A percentile compares a stretch with the other conserved stretches of the same genome.
Evolutionary conservation across 2,888 invertebrate genomes (phyloP).

Genomic region (Trissoscelio sp.): DNA sequence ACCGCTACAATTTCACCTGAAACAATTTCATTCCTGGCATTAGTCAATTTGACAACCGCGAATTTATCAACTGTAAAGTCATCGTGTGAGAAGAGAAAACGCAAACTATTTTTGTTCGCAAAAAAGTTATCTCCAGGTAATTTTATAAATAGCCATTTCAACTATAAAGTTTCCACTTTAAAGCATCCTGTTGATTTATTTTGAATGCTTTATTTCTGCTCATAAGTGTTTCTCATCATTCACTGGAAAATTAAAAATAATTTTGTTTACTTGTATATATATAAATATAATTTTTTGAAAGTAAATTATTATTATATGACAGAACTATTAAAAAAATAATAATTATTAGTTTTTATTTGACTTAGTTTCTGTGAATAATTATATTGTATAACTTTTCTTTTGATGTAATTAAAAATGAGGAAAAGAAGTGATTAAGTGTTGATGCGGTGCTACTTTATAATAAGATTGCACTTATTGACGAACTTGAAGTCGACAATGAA

Average conservation of each 20-base stretch:
- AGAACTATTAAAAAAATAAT: too few relatives aligned
- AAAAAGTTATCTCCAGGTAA: not conserved
- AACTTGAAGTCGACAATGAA: constrained; percentile 29
- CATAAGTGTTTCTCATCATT: too few relatives aligned
- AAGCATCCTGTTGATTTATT: not conserved
- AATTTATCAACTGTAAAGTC: not conserved
- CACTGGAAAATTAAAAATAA: too few relatives aligned
- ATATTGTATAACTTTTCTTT: too few relatives aligned
- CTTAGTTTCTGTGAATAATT: too few relatives aligned
- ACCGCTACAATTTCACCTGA: constrained; percentile 86
- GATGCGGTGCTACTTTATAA: not conserved
- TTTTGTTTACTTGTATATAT: too few relatives aligned
- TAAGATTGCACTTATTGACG: constrained; percentile 1
- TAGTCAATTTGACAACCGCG: not conserved
- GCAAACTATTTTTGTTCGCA: not conserved
- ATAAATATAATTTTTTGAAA: too few relatives aligned
- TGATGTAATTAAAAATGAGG: too few relatives aligned
- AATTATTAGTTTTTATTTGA: too few relatives aligned
- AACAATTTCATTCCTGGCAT: constrained; percentile 47
- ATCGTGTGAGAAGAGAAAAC: not conserved
- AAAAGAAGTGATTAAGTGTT: too few relatives aligned
- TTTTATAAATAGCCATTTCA: not conserved
- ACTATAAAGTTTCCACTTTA: not conserved
- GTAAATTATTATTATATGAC: too few relatives aligned
- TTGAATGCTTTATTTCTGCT: too few relatives aligned